A percentile compares a stretch with the other conserved stretches of the same genome.
Evolutionary conservation across 1,140 invertebrate genomes (phyloP).

Genomic region (Lepidurus couesii): DNA sequence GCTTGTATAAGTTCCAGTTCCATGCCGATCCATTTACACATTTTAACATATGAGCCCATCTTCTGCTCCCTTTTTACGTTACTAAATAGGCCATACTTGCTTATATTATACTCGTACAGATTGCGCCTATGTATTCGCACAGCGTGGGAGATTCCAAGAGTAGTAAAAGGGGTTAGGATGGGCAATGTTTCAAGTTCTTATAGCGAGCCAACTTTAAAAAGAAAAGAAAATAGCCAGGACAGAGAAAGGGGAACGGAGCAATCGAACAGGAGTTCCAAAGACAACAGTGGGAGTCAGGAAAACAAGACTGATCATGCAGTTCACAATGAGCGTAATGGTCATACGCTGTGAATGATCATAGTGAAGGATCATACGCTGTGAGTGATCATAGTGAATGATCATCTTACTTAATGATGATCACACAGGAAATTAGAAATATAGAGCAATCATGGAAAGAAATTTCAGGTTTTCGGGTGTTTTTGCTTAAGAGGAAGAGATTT

Average conservation of each 20-base stretch:
- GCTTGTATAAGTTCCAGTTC: neutral
- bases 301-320: neutral
- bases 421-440: too few species aligned
- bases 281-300: neutral
- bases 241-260: neutral
- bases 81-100: neutral
- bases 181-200: neutral
- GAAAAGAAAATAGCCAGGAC: neutral
- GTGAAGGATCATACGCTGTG: too few species aligned
- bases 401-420: too few species aligned
- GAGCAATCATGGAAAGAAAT: too few species aligned
- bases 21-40: neutral
- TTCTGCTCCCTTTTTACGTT: neutral
- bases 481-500: too few species aligned
- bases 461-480: too few species aligned
- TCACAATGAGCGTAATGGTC: too few species aligned
- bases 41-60: neutral
- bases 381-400: too few species aligned
- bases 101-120: neutral
- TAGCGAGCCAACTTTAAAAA: neutral
- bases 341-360: too few species aligned
- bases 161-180: neutral
- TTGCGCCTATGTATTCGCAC: neutral
- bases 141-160: constrained; percentile 1
- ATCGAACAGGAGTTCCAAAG: neutral